These are phyloP conservation scores for Cantharis rufa DNA, from an alignment of 2,888 invertebrate species.

Conservation along the genomic window DNA sequence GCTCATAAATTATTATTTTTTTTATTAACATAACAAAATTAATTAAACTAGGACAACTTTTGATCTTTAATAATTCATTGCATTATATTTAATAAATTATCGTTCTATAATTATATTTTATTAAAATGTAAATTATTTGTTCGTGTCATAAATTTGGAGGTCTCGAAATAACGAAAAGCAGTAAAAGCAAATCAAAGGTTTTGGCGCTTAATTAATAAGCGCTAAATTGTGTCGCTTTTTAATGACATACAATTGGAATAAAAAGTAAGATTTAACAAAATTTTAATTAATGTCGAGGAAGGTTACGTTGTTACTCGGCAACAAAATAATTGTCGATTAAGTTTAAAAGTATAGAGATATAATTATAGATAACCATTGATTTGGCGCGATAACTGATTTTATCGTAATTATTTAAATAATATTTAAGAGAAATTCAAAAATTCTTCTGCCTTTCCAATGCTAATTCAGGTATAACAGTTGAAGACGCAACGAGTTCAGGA, in stretches of 20 bases:
- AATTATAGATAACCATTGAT: background rate
- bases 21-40: background rate
- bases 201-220: background rate
- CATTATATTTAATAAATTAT: background rate
- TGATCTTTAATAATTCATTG: background rate
- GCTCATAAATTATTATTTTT: background rate
- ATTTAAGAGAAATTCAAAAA: conserved; percentile 1
- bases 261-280: background rate
- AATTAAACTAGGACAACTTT: background rate
- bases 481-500: conserved; percentile 10
- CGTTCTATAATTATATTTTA: background rate
- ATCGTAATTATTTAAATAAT: background rate
- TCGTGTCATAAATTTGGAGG: background rate
- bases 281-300: background rate
- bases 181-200: background rate
- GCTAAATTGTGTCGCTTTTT: background rate
- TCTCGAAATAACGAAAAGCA: too few relatives aligned
- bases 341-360: background rate
- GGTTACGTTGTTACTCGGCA: background rate
- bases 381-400: background rate
- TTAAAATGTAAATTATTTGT: background rate
- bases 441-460: conserved; percentile 7
- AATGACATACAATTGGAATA: background rate
- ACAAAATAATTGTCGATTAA: background rate
- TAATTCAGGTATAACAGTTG: conserved; percentile 7